Base-by-base conservation (phyloP, 1,140 invertebrate species). In the Ceratina japonica region DNA sequence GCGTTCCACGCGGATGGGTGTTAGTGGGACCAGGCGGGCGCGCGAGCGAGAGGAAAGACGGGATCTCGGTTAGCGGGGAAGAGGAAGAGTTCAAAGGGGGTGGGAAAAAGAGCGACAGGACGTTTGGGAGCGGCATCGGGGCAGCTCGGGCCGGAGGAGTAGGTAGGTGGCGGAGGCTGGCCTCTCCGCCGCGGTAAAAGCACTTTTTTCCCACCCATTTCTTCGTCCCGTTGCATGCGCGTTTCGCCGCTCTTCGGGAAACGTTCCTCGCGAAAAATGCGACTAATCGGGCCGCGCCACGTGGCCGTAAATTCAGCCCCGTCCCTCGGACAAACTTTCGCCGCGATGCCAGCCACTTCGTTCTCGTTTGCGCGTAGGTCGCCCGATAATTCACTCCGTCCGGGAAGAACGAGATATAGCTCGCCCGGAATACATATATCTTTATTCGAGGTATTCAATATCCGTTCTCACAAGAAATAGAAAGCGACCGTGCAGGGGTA, bases 1-100 rank as follows among this genome's bases (percentile, higher is more conserved):
- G 61, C 70, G 62, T 78, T 78, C 68, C 77, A 73, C 37, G 70
- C 77, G 54, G 80, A 79, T 83, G 83, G 66, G 68, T 80, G 79
- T 80, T 76, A 80, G 79, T 80, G 65, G 79, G 66, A 65, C 74
- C 44, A 75, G 44, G n/a, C 20, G 49, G 27, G 52, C 13, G 59
- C n/a, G 27, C 16, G 59, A 78, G 75, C 51, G 74, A 79, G 70
- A 75, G 52, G 24, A 70, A 78, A 73, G 61, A 52, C n/a, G 16
- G 16, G 56, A 81, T 70, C 68, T 78, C 65, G 79, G 73, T 80
- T 76, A 68, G 65, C 64, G 56, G 52, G 65, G 75, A 56, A 70
- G 59, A 62, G 69, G 52, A 74, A 62, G 65, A n/a, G 24, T 31
- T 3, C 3, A n/a, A 72, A 69, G 49, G 61, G 61, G 24, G 18